A percentile compares a stretch with the other conserved stretches of the same genome.
phyloP scores from a whole-genome alignment of 2,888 invertebrate genomes.

The Drosophila robusta region DNA sequence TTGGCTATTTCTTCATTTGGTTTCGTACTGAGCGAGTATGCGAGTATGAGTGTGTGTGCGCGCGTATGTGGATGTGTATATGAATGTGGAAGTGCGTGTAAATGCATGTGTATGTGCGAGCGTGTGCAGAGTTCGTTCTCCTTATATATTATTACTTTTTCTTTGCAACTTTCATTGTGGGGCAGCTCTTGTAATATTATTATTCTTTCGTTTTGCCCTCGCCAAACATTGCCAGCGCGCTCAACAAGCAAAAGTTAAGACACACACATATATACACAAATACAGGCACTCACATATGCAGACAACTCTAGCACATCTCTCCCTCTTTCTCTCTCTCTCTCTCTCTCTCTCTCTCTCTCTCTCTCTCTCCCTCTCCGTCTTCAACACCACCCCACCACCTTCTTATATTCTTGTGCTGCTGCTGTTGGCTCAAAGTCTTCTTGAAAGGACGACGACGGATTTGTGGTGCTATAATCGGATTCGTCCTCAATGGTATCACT shows the following conservation, averaged over 20 bases:
- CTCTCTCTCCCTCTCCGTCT: not conserved
- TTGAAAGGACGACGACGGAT: not conserved
- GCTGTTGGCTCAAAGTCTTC: not conserved
- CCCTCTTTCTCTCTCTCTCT: too few relatives aligned
- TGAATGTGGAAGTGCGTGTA: not conserved
- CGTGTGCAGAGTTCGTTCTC: slow-evolving; percentile 42
- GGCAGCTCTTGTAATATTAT: not conserved
- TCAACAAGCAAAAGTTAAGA: not conserved
- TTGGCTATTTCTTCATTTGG: not conserved
- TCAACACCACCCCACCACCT: not conserved
- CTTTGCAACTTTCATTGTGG: not conserved
- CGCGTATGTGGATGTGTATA: not conserved
- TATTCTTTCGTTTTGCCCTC: not conserved
- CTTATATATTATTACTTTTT: slow-evolving; percentile 9
- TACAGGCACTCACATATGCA: not conserved
- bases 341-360: too few relatives aligned
- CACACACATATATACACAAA: not conserved
- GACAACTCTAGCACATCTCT: not conserved
- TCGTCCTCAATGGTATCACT: not conserved
- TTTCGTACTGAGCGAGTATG: not conserved
- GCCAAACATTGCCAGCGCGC: not conserved
- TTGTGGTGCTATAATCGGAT: not conserved
- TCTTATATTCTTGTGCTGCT: not conserved
- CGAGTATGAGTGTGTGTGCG: not conserved
- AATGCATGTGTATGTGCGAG: not conserved